A percentile compares a stretch with the other conserved stretches of the same genome.
Evolutionary conservation across 2,113 vertebrate species (phyloP).

Genomic region (Crotalus helleri): DNA sequence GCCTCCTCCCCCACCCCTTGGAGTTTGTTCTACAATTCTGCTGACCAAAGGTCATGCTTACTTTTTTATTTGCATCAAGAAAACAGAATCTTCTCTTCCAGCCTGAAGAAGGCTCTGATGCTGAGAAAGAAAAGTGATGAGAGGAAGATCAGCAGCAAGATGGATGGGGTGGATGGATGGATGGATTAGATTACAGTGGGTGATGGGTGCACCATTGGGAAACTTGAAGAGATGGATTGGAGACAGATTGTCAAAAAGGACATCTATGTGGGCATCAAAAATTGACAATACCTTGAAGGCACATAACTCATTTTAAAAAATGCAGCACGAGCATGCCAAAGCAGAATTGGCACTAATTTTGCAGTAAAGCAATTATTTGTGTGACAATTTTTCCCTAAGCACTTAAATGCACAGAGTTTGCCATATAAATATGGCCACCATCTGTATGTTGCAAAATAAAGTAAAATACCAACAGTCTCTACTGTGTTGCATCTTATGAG

Average conservation of each 20-base stretch:
- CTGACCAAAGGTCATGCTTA: neutral
- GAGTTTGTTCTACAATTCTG: neutral
- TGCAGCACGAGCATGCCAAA: neutral
- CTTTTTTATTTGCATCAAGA: neutral
- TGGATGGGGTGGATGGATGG: too few species aligned
- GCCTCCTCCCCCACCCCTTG: neutral
- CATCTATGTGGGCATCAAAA: neutral
- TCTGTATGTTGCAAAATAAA: neutral
- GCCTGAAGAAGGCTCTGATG: neutral
- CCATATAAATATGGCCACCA: neutral
- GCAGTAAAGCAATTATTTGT: neutral
- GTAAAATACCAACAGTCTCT: neutral
- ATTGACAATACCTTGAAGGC: neutral
- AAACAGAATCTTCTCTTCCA: slow-evolving; percentile 2
- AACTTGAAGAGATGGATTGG: neutral
- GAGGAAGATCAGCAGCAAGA: neutral
- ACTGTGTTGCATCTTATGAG: neutral
- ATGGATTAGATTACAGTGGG: neutral
- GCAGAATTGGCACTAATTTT: neutral
- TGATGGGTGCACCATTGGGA: neutral
- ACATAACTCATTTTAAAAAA: neutral
- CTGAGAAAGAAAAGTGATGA: neutral
- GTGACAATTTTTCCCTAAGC: neutral
- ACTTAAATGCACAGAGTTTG: neutral
- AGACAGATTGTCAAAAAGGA: neutral